Evolutionary conservation across 2,113 vertebrate genomes (phyloP).

Genomic region (Fregata magnificens): DNA sequence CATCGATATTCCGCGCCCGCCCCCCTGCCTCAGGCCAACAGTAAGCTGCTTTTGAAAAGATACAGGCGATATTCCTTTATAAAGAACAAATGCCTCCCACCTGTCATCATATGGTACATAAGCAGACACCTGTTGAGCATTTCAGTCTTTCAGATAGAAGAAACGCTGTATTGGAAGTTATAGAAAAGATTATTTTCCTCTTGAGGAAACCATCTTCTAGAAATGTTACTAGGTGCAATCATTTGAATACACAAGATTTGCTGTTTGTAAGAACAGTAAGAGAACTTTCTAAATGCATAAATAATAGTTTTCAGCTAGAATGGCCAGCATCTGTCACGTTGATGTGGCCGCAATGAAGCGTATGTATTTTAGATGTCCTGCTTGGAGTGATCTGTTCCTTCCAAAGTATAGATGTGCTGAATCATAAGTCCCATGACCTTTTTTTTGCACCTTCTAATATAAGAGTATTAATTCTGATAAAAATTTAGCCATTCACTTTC

Average conservation of each 20-base stretch:
- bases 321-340: neutral
- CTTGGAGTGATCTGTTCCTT: neutral
- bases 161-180: neutral
- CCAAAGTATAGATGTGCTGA: neutral
- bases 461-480: neutral
- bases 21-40: neutral
- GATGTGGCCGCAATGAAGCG: neutral
- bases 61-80: neutral
- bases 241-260: neutral
- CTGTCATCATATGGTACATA: neutral
- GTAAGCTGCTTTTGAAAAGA: neutral
- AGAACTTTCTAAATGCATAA: neutral
- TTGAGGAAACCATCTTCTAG: neutral
- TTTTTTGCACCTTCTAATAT: neutral
- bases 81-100: neutral
- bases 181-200: neutral
- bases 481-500: neutral
- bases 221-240: neutral
- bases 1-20: neutral
- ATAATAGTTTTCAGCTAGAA: neutral
- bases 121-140: neutral
- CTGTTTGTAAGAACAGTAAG: neutral
- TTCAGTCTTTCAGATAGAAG: neutral
- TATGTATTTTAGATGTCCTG: neutral
- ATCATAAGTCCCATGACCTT: accelerated